Evolutionary conservation across 37 sponge, comb jelly and placozoan genomes (phyloP), one percentile per base, ranked within the genome.

Genomic region (Hexactinellida sp.): DNA sequence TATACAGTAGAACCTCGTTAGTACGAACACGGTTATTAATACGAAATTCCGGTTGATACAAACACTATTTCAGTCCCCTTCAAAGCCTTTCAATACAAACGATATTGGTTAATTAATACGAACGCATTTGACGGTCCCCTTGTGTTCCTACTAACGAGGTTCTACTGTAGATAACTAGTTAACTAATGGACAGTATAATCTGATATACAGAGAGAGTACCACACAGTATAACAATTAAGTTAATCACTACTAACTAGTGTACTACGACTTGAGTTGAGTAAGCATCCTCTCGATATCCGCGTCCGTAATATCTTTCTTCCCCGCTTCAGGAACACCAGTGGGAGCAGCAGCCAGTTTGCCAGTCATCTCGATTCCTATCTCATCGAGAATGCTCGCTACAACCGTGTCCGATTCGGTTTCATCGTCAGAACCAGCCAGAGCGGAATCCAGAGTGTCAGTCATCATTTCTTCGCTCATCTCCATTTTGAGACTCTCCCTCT

Each of bases 381-480:
- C 99, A 88, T 98, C 99, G 82, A 98, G 89, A 30, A 98, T 94
- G 83, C 94, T 91, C 41, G 89, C 85, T 38, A 98, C 89, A 52
- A 98, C 90, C 36, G 90, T 91, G 52, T 98, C 96, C 84, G 91
- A 85, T 41, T 92, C 96, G n/a, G 88, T 96, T 84, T 98, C 99
- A 84, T 98, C 99, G n/a, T 89, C 96, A 28, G 92, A 91, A n/a
- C 88, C 97, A 84, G 84, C 95, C 36, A 98, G 88, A 13, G 90
- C 83, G 1, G 88, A 85, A 87, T 95, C 96, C n/a, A 98, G 84
- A 1, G 96, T 95, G 84, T 98, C 99, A 38, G 90, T 90, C 94
- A 98, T 95, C 90, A 98, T 71, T 54, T 98, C 99, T 82, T 89
- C 96, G 0, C 96, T 92, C 93, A 98, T 92, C 34, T 95, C 99